Percentiles rank a stretch among this genome's conserved stretches.
Evolutionary conservation across 2,888 invertebrate genomes (phyloP).

Genomic region (Hololepta plana): DNA sequence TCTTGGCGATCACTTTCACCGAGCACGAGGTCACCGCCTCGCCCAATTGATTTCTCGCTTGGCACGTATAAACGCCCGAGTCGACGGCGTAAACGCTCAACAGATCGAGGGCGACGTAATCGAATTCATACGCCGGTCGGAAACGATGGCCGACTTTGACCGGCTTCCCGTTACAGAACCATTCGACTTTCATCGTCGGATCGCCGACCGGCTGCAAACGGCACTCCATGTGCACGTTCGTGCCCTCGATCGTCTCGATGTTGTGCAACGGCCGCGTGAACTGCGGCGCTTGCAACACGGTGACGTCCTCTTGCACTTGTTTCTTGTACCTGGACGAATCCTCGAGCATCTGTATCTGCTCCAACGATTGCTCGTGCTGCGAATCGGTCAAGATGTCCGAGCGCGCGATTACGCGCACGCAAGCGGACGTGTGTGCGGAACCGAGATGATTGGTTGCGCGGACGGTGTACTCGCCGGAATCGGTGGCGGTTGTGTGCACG

Average conservation of each 20-base stretch:
- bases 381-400: constrained; percentile 75
- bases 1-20: constrained; percentile 73
- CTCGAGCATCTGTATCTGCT: constrained; percentile 82
- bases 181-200: constrained; percentile 82
- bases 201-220: constrained; percentile 82
- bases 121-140: constrained; percentile 91
- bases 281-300: constrained; percentile 69
- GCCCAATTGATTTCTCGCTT: constrained; percentile 85
- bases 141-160: constrained; percentile 87
- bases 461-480: constrained; percentile 90
- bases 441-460: constrained; percentile 88
- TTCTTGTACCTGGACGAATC: constrained; percentile 55
- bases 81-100: constrained; percentile 95
- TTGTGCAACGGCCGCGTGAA: constrained; percentile 78
- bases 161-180: constrained; percentile 90
- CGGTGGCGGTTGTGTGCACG: constrained; percentile 80
- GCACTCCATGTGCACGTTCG: constrained; percentile 84
- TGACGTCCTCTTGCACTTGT: constrained; percentile 62
- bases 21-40: constrained; percentile 89
- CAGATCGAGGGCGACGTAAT: constrained; percentile 91
- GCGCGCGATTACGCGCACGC: constrained; percentile 67
- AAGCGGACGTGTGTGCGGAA: constrained; percentile 78
- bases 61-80: constrained; percentile 89
- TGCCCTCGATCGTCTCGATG: constrained; percentile 77
- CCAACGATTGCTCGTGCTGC: constrained; percentile 80